Base-by-base conservation (phyloP, 2,888 invertebrate species). In the Lapara coniferarum region DNA sequence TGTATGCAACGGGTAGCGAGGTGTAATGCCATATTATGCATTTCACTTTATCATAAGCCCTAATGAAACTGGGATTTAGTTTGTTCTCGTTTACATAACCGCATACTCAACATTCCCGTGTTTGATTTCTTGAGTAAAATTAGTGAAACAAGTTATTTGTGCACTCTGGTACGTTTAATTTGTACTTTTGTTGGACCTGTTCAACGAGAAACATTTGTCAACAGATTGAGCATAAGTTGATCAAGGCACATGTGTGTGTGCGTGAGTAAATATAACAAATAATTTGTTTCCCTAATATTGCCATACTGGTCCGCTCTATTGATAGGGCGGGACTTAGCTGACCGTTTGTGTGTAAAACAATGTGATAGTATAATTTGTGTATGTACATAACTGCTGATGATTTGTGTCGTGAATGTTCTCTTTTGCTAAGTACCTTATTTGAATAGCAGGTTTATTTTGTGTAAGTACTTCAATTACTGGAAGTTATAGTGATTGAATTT, bases 401-500 rank as follows among this genome's bases (percentile, higher is more conserved):
- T 84, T 84, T 84, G 82, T 88, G 82, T 85, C 82, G 84, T 85
- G 81, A 83, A 77, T 73, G 73, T 76, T 81, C 78, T 81, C 75
- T 84, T 82, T 73, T 83, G 87, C 89, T 85, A 83, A 85, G 89
- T 91, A 91, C 86, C 88, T 88, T 81, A 81, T 79, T 83, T 83
- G 77, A 83, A 81, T 84, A 85, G 83, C 86, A 87, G 84, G 81
- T 89, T 89, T 87, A 88, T 88, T 89, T 88, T 88, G 79, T 16
- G 78, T 88, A 89, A 87, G 85, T 90, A 91, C 89, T 92, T 91
- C 91, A 87, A 90, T 89, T 89, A 88, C 89, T 90, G 88, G 90
- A 90, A 91, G 91, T 90, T 85, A 75, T 85, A 87, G 91, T 89
- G 89, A 93, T 92, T 92, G 93, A 93, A 93, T 92, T 92, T 91